These are phyloP conservation scores for Paramacrobiotus metropolitanus DNA, from an alignment of 1,140 invertebrate genomes.

Conservation along the genomic window DNA sequence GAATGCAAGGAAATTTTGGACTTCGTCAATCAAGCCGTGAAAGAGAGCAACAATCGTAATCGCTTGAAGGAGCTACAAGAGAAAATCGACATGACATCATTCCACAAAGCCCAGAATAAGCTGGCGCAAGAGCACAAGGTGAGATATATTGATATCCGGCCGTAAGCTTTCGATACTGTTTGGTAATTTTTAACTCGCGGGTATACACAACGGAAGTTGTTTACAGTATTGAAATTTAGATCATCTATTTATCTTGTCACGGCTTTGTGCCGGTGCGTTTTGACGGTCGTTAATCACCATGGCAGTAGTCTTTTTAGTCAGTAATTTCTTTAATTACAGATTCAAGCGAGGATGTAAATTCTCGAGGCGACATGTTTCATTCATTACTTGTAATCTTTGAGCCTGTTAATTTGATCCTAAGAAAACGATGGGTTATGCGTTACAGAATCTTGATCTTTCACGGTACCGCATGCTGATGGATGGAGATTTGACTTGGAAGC, in stretches of 20 bases:
- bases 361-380: not conserved
- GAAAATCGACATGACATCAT: conserved; percentile 48
- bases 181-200: too few relatives aligned
- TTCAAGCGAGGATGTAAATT: not conserved
- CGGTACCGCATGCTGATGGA: conserved; percentile 46
- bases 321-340: not conserved
- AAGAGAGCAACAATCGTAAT: conserved; percentile 69
- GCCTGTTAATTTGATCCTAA: too few relatives aligned
- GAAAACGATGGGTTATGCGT: too few relatives aligned
- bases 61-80: conserved; percentile 59
- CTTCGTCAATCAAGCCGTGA: conserved; percentile 69
- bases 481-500: conserved; percentile 47
- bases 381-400: too few relatives aligned
- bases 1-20: conserved; percentile 65
- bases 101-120: conserved; percentile 30
- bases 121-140: not conserved
- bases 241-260: not conserved
- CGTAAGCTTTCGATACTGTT: too few relatives aligned
- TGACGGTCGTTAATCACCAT: not conserved
- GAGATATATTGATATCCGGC: not conserved
- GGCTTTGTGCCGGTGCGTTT: not conserved
- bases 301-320: not conserved
- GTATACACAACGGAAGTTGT: not conserved
- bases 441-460: conserved; percentile 42
- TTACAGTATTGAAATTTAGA: not conserved